phyloP scores from a whole-genome alignment of 2,797 vertebrate species.

The Mus spretus region DNA sequence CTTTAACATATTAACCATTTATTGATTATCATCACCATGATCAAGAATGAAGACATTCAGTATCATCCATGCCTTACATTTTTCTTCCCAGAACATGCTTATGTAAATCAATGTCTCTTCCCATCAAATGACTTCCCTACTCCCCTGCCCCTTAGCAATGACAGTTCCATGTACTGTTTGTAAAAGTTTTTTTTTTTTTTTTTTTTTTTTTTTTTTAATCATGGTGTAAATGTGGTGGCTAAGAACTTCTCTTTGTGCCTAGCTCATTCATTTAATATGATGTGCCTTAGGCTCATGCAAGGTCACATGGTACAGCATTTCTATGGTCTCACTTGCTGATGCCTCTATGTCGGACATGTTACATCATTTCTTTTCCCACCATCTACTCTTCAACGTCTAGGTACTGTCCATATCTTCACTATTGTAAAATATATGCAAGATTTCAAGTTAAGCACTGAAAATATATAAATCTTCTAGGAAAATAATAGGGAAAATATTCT shows the following conservation, averaged over 20 bases:
- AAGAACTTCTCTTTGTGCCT: not conserved
- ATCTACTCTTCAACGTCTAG: not conserved
- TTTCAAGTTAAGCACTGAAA: not conserved
- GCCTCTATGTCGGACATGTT: no score
- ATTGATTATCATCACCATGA: not conserved
- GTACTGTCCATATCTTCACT: not conserved
- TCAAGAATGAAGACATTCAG: not conserved
- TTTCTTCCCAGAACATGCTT: not conserved
- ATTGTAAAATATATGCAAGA: not conserved
- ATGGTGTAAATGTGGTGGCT: not conserved
- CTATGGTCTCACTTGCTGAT: no score
- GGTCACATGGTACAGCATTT: not conserved
- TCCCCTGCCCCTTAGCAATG: no score
- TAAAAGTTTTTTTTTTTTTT: not conserved
- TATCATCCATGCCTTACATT: not conserved
- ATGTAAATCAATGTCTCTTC: not conserved
- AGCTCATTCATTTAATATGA: not conserved
- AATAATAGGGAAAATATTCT: not conserved
- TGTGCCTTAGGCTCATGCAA: not conserved
- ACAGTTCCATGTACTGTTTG: not conserved
- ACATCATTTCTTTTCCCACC: not conserved
- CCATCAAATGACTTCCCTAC: not conserved
- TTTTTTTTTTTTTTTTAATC: not conserved
- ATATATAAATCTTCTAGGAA: not conserved
- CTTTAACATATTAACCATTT: not conserved